Conservation (phyloP, 1,140 invertebrate species). For the Micrasema minimum region DNA sequence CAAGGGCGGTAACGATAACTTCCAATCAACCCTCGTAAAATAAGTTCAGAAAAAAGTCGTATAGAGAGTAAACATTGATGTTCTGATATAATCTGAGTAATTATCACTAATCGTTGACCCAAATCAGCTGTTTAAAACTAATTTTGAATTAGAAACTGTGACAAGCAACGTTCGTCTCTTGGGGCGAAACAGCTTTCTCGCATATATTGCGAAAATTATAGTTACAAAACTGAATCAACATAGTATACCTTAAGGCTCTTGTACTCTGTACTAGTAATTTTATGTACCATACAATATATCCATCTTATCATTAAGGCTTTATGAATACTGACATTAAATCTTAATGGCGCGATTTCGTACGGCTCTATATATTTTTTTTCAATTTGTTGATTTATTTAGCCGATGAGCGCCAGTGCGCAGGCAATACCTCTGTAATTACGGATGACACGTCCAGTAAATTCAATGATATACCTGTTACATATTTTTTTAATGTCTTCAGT, state of each 20-base stretch:
- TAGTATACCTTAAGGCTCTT: constrained; percentile 20
- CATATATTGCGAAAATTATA: constrained; percentile 26
- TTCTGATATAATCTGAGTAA: too few relatives aligned
- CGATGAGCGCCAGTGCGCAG: neutral
- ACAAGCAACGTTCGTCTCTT: constrained; percentile 13
- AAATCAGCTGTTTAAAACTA: too few relatives aligned
- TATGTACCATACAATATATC: constrained; percentile 43
- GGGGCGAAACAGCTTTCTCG: constrained; percentile 35
- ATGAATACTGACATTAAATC: constrained; percentile 43
- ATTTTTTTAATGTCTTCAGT: too few relatives aligned
- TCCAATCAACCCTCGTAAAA: too few relatives aligned
- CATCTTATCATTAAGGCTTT: constrained; percentile 39
- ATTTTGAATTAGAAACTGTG: too few relatives aligned
- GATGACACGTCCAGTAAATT: constrained; percentile 16
- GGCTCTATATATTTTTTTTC: constrained; percentile 39
- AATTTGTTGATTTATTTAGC: constrained; percentile 46
- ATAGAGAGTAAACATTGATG: too few relatives aligned
- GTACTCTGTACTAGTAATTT: neutral
- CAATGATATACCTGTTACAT: too few relatives aligned
- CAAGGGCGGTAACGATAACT: too few relatives aligned
- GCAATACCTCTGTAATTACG: constrained; percentile 28
- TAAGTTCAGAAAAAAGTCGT: too few relatives aligned
- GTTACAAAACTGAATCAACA: constrained; percentile 16
- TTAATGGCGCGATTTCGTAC: constrained; percentile 41
- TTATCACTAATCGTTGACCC: too few relatives aligned